Evolutionary conservation across 2,797 vertebrate genomes (phyloP), one percentile per base, ranked within the genome.

Genomic region (Rhodeus uyekii): DNA sequence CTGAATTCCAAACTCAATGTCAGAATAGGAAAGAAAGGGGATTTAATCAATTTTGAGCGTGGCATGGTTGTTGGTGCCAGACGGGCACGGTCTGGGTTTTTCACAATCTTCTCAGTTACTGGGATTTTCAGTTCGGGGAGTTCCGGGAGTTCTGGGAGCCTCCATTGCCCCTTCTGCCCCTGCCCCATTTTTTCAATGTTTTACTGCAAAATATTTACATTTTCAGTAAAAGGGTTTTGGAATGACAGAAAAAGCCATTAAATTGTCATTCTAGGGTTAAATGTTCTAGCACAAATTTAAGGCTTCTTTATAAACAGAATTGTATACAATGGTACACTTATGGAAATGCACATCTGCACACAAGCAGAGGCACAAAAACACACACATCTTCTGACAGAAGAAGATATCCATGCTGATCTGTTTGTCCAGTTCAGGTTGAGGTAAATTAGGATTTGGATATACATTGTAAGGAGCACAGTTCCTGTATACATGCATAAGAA

Each of bases 401-500:
- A 55, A 16, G 10, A 55, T 24, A 68, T 55, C 46, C 63, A 13
- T 39, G 34, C 14, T 78, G 18, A 48, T 78, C 76, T 22, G 44
- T 8, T 29, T 53, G 34, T 74, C 1, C 1, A 65, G 65, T 74
- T 74, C n/a, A 75, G 44, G 60, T 24, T 29, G 32, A 64, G 39
- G 22, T 60, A 64, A 64, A 55, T 76, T 19, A 58, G 36, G 72
- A 76, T 60, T 76, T 58, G 9, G 72, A 27, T 32, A 29, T 68
- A 53, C 29, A 60, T 68, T 82, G 38, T 68, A 46, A 36, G 61
- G 14, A 60, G 48, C 38, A 48, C 39, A 36, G 72, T 39, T 76
- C 63, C 61, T 76, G 44, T 46, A 68, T 29, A 42, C 50, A 69
- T 46, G 50, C 38, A 53, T 82, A 82, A 82, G 80, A 76, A 60